Base-by-base conservation (phyloP, 1,140 invertebrate genomes). In the Solenopsis invicta region DNA sequence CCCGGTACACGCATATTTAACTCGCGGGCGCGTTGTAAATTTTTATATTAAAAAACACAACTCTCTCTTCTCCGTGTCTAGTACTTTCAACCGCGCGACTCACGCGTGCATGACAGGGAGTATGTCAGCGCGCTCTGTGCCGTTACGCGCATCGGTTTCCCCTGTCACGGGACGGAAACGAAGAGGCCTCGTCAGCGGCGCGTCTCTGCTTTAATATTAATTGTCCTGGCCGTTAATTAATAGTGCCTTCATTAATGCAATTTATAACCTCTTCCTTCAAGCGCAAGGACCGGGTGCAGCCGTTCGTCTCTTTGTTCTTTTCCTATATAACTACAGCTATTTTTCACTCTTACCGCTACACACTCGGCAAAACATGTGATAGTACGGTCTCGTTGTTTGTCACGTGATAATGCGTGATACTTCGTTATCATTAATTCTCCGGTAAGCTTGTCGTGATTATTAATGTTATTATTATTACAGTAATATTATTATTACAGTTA, bases 171-270 rank as follows among this genome's bases (percentile, higher is more conserved):
- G 21, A 41, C 48, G 48, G 87, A 88, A 88, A 69, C 41, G 67
- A 86, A 62, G 87, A 64, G 76, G 56, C 41, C 56, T 75, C 76
- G 82, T 81, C 88, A 80, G 64, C 54, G 34, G 10, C 48, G 69
- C 54, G 69, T 66, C 81, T 86, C 48, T 71, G 61, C 71, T 89
- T 87, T 87, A 72, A 89, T 89, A 89, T 89, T 89, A 89, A 89
- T 89, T 87, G 88, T 66, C 64, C 24, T 21, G 29, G 41, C 52
- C 45, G 59, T 41, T 89, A 87, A 89, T 89, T 89, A 89, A 89
- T 89, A 89, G 87, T 76, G 45, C 76, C 50, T 82, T 89, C 82
- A 66, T 89, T 89, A 89, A 89, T 87, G 88, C 76, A 89, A 89
- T 89, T 89, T 89, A 87, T 89, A 87, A 82, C 56, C 69, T 59